Evolutionary conservation across 1,140 invertebrate species (phyloP).

Genomic region (Eurosta solidaginis): DNA sequence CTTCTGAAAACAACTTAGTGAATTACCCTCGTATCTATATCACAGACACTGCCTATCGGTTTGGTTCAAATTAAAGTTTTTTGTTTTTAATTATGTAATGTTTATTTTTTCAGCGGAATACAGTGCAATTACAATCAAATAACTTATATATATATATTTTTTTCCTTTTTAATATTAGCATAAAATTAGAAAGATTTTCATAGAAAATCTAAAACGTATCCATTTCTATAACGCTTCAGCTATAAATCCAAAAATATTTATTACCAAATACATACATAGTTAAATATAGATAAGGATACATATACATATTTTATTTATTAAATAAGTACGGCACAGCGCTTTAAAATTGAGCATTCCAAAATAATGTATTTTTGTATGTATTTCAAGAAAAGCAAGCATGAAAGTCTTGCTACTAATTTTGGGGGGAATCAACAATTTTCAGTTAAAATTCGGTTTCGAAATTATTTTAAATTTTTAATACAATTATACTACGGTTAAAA

Average conservation of each 20-base stretch:
- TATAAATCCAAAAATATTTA: neutral
- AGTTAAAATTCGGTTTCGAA: neutral
- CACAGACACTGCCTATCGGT: neutral
- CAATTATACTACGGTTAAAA: neutral
- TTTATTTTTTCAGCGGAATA: neutral
- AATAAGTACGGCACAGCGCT: slow-evolving; percentile 9
- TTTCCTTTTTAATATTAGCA: neutral
- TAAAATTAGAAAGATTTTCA: slow-evolving; percentile 17
- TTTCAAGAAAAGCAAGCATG: neutral
- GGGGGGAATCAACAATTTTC: neutral
- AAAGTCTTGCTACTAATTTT: neutral
- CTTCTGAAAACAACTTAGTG: no score
- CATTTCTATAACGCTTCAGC: neutral
- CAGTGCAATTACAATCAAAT: neutral
- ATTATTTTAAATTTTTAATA: neutral
- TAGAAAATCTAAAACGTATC: slow-evolving; percentile 1
- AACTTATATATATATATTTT: slow-evolving; percentile 10
- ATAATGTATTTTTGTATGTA: neutral
- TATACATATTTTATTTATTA: no score
- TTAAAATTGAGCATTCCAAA: slow-evolving; percentile 13
- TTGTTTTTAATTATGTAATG: neutral
- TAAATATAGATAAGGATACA: neutral
- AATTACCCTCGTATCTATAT: no score
- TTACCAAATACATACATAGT: neutral
- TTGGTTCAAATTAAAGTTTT: neutral